Evolutionary conservation across 2,888 invertebrate species (phyloP), one percentile per base, ranked within the genome.

Genomic region (Himalopsyche anomala): DNA sequence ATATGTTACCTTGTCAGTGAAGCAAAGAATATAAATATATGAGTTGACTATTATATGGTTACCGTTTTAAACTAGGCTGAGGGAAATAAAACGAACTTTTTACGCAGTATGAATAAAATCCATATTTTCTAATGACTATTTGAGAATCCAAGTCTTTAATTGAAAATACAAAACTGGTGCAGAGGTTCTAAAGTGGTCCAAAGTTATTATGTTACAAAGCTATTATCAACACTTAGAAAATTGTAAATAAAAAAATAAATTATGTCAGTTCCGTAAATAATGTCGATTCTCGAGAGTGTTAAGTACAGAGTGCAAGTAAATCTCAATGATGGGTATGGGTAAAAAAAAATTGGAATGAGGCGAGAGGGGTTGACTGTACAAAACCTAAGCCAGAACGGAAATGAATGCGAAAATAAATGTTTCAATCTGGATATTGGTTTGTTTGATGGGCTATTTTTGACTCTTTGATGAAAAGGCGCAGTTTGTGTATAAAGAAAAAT

Each of bases 321-420:
- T 19, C 11, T 62, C 62, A 62, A 62, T 28, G 85, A 45, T 45
- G 51, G 80, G 45, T 80, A 84, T 55, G 42, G 56, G 56, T 80
- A 80, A 17, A 62, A 56, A 55, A 80, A 80, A 19, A 40, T 45
- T 17, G 28, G 55, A 55, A 51, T 4, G 51, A 45, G 81, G 36
- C 3, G 5, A 19, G 54, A 38, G 51, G 28, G 81, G 81, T 54
- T 81, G 51, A 54, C 36, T 28, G 36, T 36, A 81, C 54, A 69
- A 54, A 81, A 69, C 84, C 84, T 56, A 69, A 81, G 81, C 84
- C 74, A 81, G 82, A 83, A 83, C 84, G 80, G 84, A 85, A 85
- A 85, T 85, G 84, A 81, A 81, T 81, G 81, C 84, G 81, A 87
- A 87, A 87, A 84, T 87, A 87, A 84, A 87, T 83, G 84, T 83